Percentiles rank a stretch among this genome's conserved stretches.
These are phyloP conservation scores for Styela clava DNA, from an alignment of 23 tunicate species.

Conservation along the genomic window DNA sequence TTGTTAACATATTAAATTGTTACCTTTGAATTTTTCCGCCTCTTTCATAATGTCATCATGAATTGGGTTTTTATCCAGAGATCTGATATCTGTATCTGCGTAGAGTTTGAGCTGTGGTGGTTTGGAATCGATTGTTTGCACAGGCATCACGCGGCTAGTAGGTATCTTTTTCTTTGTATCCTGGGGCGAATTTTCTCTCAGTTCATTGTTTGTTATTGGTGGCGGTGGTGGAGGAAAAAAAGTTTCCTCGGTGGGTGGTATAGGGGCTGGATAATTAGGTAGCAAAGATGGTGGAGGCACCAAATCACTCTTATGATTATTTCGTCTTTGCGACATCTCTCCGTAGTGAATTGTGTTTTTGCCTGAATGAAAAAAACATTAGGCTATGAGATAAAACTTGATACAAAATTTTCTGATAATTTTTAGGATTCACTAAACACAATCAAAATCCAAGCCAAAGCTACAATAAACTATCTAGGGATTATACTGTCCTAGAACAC, in stretches of 20 bases:
- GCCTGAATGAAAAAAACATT: too few species aligned
- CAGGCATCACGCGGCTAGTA: background rate
- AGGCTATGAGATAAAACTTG: too few species aligned
- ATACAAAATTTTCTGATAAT: too few species aligned
- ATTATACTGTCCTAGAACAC: too few species aligned
- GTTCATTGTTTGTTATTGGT: background rate
- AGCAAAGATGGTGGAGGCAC: background rate
- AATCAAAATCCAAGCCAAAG: too few species aligned
- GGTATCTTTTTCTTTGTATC: background rate
- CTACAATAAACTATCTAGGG: too few species aligned
- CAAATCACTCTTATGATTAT: background rate
- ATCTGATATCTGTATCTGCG: conserved; percentile 17
- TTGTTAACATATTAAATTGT: too few species aligned
- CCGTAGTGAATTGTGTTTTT: background rate
- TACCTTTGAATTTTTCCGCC: conserved; percentile 29
- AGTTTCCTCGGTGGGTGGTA: conserved; percentile 1
- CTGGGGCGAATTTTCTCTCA: background rate
- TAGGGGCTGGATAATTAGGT: background rate
- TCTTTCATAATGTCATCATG: conserved; percentile 22
- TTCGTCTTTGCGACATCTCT: background rate
- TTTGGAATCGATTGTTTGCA: background rate
- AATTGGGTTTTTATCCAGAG: conserved; percentile 23
- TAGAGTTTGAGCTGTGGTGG: conserved; percentile 12
- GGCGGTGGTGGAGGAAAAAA: background rate
- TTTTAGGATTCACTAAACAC: too few species aligned